Evolutionary conservation across 1,140 invertebrate genomes (phyloP).

Genomic region (Trypoxylus dichotomus): DNA sequence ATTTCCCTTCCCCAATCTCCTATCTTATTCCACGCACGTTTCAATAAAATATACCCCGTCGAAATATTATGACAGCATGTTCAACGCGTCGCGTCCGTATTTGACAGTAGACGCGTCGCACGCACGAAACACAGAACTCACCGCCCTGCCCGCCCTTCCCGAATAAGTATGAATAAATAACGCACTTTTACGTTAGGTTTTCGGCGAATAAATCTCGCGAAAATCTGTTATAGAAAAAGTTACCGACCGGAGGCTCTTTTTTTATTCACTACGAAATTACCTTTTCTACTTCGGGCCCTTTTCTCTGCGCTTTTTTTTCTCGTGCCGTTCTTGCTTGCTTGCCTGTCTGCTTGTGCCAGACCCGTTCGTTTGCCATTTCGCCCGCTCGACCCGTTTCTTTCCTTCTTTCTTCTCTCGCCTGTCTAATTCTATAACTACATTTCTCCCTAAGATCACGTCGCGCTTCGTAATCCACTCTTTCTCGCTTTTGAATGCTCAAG

Average conservation of each 20-base stretch:
- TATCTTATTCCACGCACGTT: neutral
- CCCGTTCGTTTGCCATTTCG: neutral
- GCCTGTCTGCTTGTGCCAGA: neutral
- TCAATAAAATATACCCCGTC: neutral
- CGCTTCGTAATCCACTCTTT: conserved; percentile 13
- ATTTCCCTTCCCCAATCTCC: neutral
- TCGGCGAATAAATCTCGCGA: conserved; percentile 21
- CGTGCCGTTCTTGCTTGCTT: neutral
- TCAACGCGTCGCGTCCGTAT: neutral
- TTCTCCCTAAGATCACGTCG: conserved; percentile 22
- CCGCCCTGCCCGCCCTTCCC: neutral
- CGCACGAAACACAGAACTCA: neutral
- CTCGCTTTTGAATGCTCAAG: conserved; percentile 18
- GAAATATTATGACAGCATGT: conserved; percentile 3
- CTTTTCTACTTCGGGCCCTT: conserved; percentile 15
- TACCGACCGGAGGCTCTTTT: conserved; percentile 1
- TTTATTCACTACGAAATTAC: conserved; percentile 25
- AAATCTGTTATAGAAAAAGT: conserved; percentile 24
- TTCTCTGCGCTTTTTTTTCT: neutral
- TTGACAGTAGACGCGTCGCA: neutral
- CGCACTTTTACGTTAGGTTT: conserved; percentile 14
- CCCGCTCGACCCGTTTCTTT: neutral
- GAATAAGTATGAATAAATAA: conserved; percentile 25
- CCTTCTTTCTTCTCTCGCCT: neutral
- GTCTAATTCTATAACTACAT: conserved; percentile 25